Evolutionary conservation across 2,888 invertebrate genomes (phyloP).

Genomic region (Philopedon plagiatum): DNA sequence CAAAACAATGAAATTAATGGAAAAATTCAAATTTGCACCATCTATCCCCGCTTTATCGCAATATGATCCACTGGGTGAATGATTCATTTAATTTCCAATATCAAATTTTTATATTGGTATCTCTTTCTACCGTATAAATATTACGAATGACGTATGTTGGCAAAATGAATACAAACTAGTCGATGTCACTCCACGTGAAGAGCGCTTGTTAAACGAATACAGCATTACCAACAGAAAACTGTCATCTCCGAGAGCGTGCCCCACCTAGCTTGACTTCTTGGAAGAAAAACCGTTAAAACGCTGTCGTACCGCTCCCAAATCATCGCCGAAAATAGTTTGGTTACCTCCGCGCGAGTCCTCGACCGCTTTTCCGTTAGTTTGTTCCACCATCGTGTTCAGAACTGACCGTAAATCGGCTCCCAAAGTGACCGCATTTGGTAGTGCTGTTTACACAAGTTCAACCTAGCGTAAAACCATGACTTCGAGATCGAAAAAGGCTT

Average conservation of each 20-base stretch:
- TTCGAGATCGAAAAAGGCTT: conserved; percentile 66
- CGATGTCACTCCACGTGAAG: no score
- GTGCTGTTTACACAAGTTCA: conserved; percentile 18
- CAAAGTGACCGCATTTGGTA: conserved; percentile 41
- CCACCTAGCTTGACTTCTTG: conserved; percentile 51
- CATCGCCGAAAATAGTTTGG: conserved; percentile 67
- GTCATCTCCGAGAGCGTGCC: conserved; percentile 33
- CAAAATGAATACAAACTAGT: no score
- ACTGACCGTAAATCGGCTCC: conserved; percentile 38
- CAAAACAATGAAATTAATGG: no score
- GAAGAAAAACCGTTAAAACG: conserved; percentile 58
- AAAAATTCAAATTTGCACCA: background rate
- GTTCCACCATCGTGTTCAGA: conserved; percentile 49
- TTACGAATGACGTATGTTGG: background rate
- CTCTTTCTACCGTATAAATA: background rate
- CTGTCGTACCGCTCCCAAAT: conserved; percentile 59
- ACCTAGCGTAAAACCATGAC: conserved; percentile 61
- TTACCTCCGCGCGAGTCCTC: conserved; percentile 60
- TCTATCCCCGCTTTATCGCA: background rate
- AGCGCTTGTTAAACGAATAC: background rate
- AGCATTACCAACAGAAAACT: background rate
- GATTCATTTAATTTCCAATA: background rate
- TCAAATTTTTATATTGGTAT: background rate
- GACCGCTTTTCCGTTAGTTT: conserved; percentile 47
- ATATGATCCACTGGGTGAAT: no score